Base-by-base conservation (phyloP, 1,140 invertebrate species). In the Listronotus oregonensis region DNA sequence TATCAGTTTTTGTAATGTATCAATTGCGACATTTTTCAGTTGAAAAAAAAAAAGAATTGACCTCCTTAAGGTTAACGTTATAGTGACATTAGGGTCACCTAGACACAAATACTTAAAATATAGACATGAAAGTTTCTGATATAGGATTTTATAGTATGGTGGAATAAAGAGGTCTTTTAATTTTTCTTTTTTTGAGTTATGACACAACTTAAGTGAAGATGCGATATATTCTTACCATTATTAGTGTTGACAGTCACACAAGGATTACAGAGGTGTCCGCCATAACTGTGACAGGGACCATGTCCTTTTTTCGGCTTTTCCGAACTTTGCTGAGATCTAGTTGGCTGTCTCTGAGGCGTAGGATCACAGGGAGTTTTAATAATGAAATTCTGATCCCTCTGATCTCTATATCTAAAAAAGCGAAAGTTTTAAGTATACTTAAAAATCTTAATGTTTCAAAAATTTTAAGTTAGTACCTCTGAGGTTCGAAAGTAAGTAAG, bases 191-290 rank as follows among this genome's bases (percentile, higher is more conserved):
- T n/a, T n/a, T n/a, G n/a, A n/a, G n/a, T n/a, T n/a, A n/a, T n/a
- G n/a, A n/a, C n/a, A n/a, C n/a, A n/a, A n/a, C n/a, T n/a, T n/a
- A n/a, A n/a, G n/a, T n/a, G n/a, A n/a, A n/a, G n/a, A n/a, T n/a
- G n/a, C n/a, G 6, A 42, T 37, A 21, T 14, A 21, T 60, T 60
- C 14, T 66, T 51, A 58, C 69, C 65, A 52, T 70, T 70, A 50
- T 46, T 70, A 27, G 58, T 34, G 21, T 56, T 62, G 10, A 46
- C 49, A 18, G 34, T 66, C 64, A 90, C 83, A 60, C 91, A 93
- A 3, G 91, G 89, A 63, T 89, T 87, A 76, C 91, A 93, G 0
- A 89, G 82, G 69, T 86, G 88, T 11, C 86, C 85, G 51, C 70
- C 71, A 68, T 69, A 74, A 37, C 67, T 69, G 64, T 76, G 67